Evolutionary conservation across 92 coral and sea anemone genomes (phyloP).

Genomic region (Actinernus sp.): DNA sequence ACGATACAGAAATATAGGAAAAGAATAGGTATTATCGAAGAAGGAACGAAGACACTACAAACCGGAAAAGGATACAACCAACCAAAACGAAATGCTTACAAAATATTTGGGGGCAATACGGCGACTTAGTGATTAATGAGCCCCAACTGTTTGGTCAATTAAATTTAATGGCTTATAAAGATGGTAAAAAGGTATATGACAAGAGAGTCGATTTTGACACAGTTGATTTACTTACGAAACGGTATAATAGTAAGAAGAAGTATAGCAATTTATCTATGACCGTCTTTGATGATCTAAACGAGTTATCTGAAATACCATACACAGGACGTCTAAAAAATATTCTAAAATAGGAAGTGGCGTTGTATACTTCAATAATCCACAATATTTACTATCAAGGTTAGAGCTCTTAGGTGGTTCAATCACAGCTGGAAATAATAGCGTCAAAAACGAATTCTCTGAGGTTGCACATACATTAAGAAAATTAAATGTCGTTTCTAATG

Average conservation of each 20-base stretch:
- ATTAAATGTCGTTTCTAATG: background rate
- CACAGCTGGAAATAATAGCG: constrained; percentile 11
- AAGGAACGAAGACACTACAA: background rate
- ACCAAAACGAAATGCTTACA: constrained; percentile 29
- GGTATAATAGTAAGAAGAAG: background rate
- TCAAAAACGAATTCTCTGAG: constrained; percentile 5
- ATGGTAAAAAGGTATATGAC: too few relatives aligned
- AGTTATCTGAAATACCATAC: constrained; percentile 27
- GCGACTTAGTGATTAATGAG: constrained; percentile 10
- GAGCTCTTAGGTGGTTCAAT: constrained; percentile 11
- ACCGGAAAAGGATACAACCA: constrained; percentile 31
- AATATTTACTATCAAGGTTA: background rate
- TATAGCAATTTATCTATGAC: constrained; percentile 1
- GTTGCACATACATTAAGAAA: constrained; percentile 14
- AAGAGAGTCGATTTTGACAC: too few relatives aligned
- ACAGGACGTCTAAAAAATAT: constrained; percentile 19
- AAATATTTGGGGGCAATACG: constrained; percentile 18
- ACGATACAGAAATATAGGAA: background rate
- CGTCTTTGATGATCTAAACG: constrained; percentile 9
- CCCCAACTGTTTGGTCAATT: constrained; percentile 27
- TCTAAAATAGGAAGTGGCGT: constrained; percentile 27
- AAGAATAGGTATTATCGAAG: background rate
- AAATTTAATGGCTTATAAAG: too few relatives aligned
- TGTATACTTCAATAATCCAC: constrained; percentile 15
- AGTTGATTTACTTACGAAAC: too few relatives aligned